Percentiles rank a stretch among this genome's conserved stretches.
Evolutionary conservation across 2,113 vertebrate species (phyloP).

Genomic region (Tupaia tana): DNA sequence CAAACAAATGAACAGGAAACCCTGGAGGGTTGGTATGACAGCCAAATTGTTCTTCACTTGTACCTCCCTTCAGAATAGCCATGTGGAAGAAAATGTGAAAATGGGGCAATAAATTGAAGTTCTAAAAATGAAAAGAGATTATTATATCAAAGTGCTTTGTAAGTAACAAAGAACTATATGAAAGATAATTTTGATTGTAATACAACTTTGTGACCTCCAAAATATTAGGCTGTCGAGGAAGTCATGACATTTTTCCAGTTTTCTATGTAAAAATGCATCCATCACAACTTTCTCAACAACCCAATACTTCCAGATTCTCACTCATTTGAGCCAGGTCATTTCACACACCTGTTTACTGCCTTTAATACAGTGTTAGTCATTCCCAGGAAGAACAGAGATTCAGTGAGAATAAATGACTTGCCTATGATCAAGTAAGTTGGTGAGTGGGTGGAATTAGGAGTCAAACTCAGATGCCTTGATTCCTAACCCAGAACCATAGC

Average conservation of each 20-base stretch:
- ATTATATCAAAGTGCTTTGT: neutral
- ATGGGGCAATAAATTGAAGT: neutral
- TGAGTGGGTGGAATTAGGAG: neutral
- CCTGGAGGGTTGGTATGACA: neutral
- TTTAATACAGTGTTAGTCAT: neutral
- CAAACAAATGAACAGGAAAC: conserved; percentile 21
- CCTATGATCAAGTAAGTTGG: neutral
- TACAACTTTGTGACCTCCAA: neutral
- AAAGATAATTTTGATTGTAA: neutral
- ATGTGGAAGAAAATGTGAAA: neutral
- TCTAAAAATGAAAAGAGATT: conserved; percentile 24
- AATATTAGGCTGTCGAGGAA: too few species aligned
- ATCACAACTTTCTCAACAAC: too few species aligned
- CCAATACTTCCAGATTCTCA: neutral
- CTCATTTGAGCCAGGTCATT: neutral
- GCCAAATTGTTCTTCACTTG: conserved; percentile 24
- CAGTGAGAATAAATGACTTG: neutral
- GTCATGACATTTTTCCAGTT: too few species aligned
- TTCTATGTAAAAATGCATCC: too few species aligned
- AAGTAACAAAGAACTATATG: neutral
- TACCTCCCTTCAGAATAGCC: conserved; percentile 22
- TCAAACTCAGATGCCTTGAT: neutral
- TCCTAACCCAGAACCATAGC: neutral
- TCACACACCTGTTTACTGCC: neutral
- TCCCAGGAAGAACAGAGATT: conserved; percentile 7